These are phyloP conservation scores for Pachyrhynchus sulphureomaculatus DNA, from an alignment of 1,140 invertebrate genomes.

Conservation along the genomic window DNA sequence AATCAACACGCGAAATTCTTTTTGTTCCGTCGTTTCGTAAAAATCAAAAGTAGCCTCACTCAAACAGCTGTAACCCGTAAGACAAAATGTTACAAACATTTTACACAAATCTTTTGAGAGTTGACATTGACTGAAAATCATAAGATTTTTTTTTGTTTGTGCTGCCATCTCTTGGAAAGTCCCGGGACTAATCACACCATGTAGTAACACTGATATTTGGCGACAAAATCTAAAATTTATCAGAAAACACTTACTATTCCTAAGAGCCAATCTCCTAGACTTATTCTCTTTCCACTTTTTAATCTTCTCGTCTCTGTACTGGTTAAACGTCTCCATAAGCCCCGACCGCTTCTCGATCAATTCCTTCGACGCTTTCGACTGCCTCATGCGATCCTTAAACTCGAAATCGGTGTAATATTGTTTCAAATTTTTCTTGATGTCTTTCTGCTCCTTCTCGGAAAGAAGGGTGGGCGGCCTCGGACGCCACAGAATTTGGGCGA, in stretches of 20 bases:
- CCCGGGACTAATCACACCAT: too few relatives aligned
- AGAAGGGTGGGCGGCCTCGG: conserved; percentile 89
- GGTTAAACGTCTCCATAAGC: conserved; percentile 85
- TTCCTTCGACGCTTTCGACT: conserved; percentile 95
- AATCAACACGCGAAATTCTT: too few relatives aligned
- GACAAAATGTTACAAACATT: too few relatives aligned
- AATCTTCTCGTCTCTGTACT: conserved; percentile 73
- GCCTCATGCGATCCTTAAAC: conserved; percentile 89
- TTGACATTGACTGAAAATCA: too few relatives aligned
- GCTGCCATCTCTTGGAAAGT: too few relatives aligned
- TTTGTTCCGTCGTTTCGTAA: too few relatives aligned
- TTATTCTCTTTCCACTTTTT: conserved; percentile 78
- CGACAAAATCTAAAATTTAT: too few relatives aligned
- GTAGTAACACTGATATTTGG: too few relatives aligned
- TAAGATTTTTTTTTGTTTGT: too few relatives aligned
- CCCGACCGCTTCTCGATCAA: conserved; percentile 90
- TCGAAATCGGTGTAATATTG: conserved; percentile 96
- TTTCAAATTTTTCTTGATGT: conserved; percentile 98
- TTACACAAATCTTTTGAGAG: too few relatives aligned
- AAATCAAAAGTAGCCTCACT: too few relatives aligned
- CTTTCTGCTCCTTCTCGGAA: conserved; percentile 77
- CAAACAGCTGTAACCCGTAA: too few relatives aligned
- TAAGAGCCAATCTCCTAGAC: conserved; percentile 75
- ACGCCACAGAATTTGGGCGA: conserved; percentile 95
- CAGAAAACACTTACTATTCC: conserved; percentile 72